phyloP scores from a whole-genome alignment of 2,113 vertebrate species.

The Scartelaos histophorus region DNA sequence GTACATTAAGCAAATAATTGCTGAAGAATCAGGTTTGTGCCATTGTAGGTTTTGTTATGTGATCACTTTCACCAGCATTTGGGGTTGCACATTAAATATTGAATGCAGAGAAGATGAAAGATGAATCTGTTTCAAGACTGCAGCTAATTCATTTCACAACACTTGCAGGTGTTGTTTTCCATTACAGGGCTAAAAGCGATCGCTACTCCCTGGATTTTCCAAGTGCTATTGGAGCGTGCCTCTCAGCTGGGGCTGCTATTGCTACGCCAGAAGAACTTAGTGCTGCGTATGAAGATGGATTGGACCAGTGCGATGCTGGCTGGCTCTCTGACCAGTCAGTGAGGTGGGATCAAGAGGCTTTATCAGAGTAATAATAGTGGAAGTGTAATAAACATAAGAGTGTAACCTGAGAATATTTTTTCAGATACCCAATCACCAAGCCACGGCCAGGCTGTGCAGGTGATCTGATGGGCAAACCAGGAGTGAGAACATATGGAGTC shows the following conservation, averaged over 20 bases:
- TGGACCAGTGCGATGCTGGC: slow-evolving; percentile 94
- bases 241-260: slow-evolving; percentile 77
- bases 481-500: slow-evolving; percentile 87
- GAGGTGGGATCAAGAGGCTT: slow-evolving; percentile 64
- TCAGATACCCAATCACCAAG: slow-evolving; percentile 87
- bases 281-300: slow-evolving; percentile 89
- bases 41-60: not conserved
- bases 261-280: slow-evolving; percentile 85
- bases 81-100: too few species aligned
- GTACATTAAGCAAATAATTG: not conserved
- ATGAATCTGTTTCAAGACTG: not conserved
- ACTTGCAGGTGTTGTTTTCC: slow-evolving; percentile 91
- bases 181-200: slow-evolving; percentile 83
- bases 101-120: too few species aligned
- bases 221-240: slow-evolving; percentile 78
- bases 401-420: slow-evolving; percentile 6
- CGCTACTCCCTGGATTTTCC: slow-evolving; percentile 87
- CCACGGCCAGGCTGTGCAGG: slow-evolving; percentile 88
- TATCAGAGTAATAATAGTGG: not conserved
- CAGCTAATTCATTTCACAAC: not conserved
- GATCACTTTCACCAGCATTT: not conserved
- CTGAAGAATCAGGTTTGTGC: slow-evolving; percentile 12
- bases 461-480: slow-evolving; percentile 83
- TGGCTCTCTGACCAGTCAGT: slow-evolving; percentile 92
- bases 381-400: not conserved